phyloP scores from a whole-genome alignment of 2,113 vertebrate genomes.

The Nycticorax nycticorax region DNA sequence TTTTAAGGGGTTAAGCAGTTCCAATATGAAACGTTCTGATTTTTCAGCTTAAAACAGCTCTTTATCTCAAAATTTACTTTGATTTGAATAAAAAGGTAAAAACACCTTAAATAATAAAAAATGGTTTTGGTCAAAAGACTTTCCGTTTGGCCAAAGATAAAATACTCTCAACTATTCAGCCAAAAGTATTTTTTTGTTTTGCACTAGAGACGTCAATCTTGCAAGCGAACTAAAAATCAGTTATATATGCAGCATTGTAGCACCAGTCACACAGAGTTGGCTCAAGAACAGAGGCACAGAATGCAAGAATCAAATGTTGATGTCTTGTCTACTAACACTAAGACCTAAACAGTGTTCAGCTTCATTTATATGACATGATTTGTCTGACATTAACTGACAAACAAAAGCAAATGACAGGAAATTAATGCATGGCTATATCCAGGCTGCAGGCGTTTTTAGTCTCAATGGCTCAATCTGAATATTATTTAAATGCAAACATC shows the following conservation, averaged over 20 bases:
- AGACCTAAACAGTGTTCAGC: neutral
- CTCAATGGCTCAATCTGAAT: neutral
- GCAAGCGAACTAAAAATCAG: neutral
- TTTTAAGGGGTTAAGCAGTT: neutral
- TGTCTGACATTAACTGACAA: neutral
- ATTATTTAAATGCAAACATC: neutral
- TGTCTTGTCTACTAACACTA: neutral
- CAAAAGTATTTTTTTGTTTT: neutral
- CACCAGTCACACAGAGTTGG: neutral
- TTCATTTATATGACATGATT: neutral
- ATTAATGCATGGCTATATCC: neutral
- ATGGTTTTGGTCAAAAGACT: neutral
- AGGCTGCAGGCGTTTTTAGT: neutral
- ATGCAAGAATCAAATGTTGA: neutral
- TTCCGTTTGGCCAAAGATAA: neutral
- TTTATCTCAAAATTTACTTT: neutral
- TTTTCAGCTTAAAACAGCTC: neutral
- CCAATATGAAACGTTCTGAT: neutral
- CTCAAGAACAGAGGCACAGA: neutral
- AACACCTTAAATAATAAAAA: neutral
- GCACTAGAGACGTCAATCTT: neutral
- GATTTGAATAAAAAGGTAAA: neutral
- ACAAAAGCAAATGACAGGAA: neutral
- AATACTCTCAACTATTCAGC: neutral
- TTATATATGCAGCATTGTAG: neutral